These are phyloP conservation scores for Asobara japonica DNA, from an alignment of 1,140 invertebrate species.

Conservation along the genomic window DNA sequence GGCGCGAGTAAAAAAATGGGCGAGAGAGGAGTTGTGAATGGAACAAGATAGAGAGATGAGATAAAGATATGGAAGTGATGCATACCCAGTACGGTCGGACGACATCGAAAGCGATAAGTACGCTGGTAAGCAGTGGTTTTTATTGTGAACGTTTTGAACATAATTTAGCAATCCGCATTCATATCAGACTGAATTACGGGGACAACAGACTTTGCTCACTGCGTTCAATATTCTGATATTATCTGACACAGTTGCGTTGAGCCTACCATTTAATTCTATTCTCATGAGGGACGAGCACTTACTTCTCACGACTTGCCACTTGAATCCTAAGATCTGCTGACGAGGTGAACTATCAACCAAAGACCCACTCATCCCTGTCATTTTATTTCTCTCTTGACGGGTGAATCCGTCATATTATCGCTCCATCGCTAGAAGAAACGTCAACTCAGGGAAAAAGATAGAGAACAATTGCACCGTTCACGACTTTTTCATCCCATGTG, in stretches of 20 bases:
- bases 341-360: not conserved
- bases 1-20: not conserved
- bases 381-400: slow-evolving; percentile 7
- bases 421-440: slow-evolving; percentile 8
- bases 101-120: slow-evolving; percentile 14
- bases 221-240: slow-evolving; percentile 54
- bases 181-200: slow-evolving; percentile 49
- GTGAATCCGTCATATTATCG: slow-evolving; percentile 15
- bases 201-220: slow-evolving; percentile 40
- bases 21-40: not conserved
- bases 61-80: slow-evolving; percentile 31
- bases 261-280: slow-evolving; percentile 11
- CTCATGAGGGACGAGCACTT: not conserved
- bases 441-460: not conserved
- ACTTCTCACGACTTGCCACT: slow-evolving; percentile 3
- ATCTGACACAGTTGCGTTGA: slow-evolving; percentile 32
- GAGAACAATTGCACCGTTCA: not conserved
- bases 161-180: slow-evolving; percentile 54
- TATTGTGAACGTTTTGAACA: slow-evolving; percentile 16
- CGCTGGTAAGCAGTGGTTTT: not conserved
- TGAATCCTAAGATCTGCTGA: slow-evolving; percentile 13
- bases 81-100: slow-evolving; percentile 33
- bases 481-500: not conserved
- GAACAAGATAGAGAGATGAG: slow-evolving; percentile 5
- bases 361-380: not conserved